Base-by-base conservation (phyloP, 2,113 vertebrate species). In the Dinomys branickii region DNA sequence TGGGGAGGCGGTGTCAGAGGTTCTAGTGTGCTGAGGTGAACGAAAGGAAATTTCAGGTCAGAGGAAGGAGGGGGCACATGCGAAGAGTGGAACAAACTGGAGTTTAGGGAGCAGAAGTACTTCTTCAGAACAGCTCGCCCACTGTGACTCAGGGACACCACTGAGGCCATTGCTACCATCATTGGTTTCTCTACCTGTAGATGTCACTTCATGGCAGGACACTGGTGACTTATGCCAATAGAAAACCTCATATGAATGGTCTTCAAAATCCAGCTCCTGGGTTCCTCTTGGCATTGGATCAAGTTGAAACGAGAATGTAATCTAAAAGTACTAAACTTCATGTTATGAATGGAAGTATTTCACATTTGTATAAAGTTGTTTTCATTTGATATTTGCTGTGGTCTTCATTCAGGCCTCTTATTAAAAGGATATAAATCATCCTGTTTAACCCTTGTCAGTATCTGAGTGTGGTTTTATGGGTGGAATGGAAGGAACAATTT, bases 351-450 rank as follows among this genome's bases (percentile, higher is more conserved):
- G 17, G 26, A 80, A 54, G 44, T 77, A 81, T 88, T 33, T 94
- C 24, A 47, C 90, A 65, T 97, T 0, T 5, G n/a, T 73, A 24
- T 83, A 44, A 35, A 81, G 94, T 95, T 67, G 24, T 7, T 77
- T 97, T 97, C 95, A 93, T 90, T 81, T 88, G 91, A 44, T 69
- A 20, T 82, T 35, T 59, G 41, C 0, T 2, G 90, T 81, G 88
- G 94, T 97, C 47, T 92, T 97, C 88, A 93, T 89, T 95, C 85
- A 80, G 96, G 90, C 73, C 73, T 12, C 3, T 65, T 30, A 85
- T 98, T 54, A 96, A 86, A 95, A 90, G 54, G 88, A 58, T n/a
- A 38, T 75, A 93, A 67, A 1, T 1, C 50, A 54, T 87, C 2
- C 3, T 71, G 2, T 8, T 20, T 52, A 44, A 52, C 35, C 56